Evolutionary conservation across 2,888 invertebrate genomes (phyloP), one percentile per base, ranked within the genome.

Genomic region (Conops quadrifasciatus): DNA sequence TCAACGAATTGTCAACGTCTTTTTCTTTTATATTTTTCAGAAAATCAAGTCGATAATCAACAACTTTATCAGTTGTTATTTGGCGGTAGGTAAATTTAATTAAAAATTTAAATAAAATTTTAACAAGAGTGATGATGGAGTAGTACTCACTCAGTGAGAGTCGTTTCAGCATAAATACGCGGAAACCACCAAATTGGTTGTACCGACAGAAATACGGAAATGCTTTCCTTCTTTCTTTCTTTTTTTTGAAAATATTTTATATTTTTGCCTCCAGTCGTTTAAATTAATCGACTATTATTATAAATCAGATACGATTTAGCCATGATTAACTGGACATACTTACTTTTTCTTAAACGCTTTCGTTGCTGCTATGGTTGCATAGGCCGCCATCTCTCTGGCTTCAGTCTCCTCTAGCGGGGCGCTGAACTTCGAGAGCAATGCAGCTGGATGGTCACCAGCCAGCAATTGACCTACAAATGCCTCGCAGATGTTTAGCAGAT

Each of bases 291-390:
- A n/a, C n/a, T n/a, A n/a, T n/a, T n/a, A n/a, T n/a, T n/a, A n/a
- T n/a, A n/a, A n/a, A n/a, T n/a, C n/a, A n/a, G n/a, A n/a, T n/a
- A n/a, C n/a, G n/a, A n/a, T n/a, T n/a, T n/a, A n/a, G n/a, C n/a
- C n/a, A n/a, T n/a, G n/a, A n/a, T n/a, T n/a, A n/a, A n/a, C n/a
- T n/a, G n/a, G n/a, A n/a, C n/a, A n/a, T n/a, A n/a, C 82, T 85
- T 81, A 86, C 86, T 83, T 86, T 78, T 85, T 83, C 58, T 82
- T 82, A 76, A 86, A 85, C 53, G 83, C 83, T 77, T 86, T 86
- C 49, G 86, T 80, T 21, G 87, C 84, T 43, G 81, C 78, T 47
- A 86, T 77, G n/a, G 83, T 81, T 47, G 86, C 86, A 79, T 80
- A 86, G 45, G 86, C 86, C 26, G 83, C 85, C 83, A 83, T 85